A percentile compares a stretch with the other conserved stretches of the same genome.
phyloP scores from a whole-genome alignment of 1,140 invertebrate genomes.

The Helicoverpa armigera region DNA sequence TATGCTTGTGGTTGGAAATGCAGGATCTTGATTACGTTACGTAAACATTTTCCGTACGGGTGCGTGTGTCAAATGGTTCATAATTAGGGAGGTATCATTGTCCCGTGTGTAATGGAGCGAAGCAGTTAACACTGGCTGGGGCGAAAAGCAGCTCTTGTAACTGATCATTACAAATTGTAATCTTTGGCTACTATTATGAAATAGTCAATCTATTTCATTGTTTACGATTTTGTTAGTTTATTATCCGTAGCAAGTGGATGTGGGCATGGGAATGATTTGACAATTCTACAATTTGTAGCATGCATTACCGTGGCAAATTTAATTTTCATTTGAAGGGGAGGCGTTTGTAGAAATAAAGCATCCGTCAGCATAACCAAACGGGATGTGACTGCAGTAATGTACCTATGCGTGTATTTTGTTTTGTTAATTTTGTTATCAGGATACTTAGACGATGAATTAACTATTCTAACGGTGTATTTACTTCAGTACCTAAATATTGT shows the following conservation, averaged over 20 bases:
- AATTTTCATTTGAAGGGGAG: slow-evolving; percentile 22
- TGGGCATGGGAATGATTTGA: slow-evolving; percentile 70
- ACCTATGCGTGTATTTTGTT: no score
- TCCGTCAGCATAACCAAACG: not conserved
- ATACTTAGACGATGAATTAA: not conserved
- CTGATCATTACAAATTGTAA: slow-evolving; percentile 82
- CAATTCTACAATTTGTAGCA: slow-evolving; percentile 41
- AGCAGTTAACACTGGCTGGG: slow-evolving; percentile 60
- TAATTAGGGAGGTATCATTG: slow-evolving; percentile 82
- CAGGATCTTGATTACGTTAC: slow-evolving; percentile 75
- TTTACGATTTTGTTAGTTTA: slow-evolving; percentile 56
- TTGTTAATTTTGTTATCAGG: no score
- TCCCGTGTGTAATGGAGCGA: slow-evolving; percentile 75
- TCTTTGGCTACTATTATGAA: slow-evolving; percentile 68
- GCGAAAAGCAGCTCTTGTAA: slow-evolving; percentile 63
- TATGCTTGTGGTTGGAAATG: slow-evolving; percentile 41
- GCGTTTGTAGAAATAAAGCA: not conserved
- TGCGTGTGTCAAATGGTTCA: slow-evolving; percentile 80
- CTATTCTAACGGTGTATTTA: no score
- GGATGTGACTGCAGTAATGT: no score
- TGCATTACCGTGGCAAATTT: slow-evolving; percentile 46
- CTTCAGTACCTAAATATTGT: not conserved
- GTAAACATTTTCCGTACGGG: slow-evolving; percentile 60
- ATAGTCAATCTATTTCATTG: slow-evolving; percentile 65
- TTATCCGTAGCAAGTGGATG: slow-evolving; percentile 59